Conservation (phyloP, 2,888 invertebrate genomes). For the Drosophila mulleri region DNA sequence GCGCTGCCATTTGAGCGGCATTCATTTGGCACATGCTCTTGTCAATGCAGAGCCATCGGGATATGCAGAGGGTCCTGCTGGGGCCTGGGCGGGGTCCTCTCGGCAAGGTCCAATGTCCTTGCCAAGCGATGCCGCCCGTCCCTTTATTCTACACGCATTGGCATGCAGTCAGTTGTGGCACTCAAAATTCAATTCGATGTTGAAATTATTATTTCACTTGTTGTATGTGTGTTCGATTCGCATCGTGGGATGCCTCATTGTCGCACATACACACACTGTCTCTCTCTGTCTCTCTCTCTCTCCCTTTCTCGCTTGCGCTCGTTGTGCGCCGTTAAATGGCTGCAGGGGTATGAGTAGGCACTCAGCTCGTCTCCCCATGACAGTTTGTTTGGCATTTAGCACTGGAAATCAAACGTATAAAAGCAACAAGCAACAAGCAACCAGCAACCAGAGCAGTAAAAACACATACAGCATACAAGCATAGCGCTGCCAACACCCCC, state of each 20-base stretch:
- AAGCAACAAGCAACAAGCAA: slow-evolving; percentile 75
- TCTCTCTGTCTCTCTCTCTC: not conserved
- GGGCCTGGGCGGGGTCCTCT: not conserved
- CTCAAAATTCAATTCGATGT: slow-evolving; percentile 74
- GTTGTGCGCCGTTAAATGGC: not conserved
- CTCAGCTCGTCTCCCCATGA: slow-evolving; percentile 65
- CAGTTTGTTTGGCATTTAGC: slow-evolving; percentile 74
- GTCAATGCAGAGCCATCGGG: slow-evolving; percentile 39
- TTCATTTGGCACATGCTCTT: slow-evolving; percentile 68
- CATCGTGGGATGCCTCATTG: slow-evolving; percentile 36
- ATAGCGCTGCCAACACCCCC: not conserved
- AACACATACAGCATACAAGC: slow-evolving; percentile 30
- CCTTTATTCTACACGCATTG: slow-evolving; percentile 57
- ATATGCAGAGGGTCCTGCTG: slow-evolving; percentile 4
- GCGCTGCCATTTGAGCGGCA: slow-evolving; percentile 66
- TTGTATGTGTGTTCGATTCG: slow-evolving; percentile 46
- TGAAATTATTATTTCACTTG: slow-evolving; percentile 77
- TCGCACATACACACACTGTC: slow-evolving; percentile 19
- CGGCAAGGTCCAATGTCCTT: slow-evolving; percentile 5
- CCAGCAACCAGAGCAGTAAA: slow-evolving; percentile 58
- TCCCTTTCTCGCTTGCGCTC: too few species aligned
- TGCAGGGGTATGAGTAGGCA: slow-evolving; percentile 44
- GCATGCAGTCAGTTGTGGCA: slow-evolving; percentile 55
- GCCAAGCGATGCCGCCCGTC: slow-evolving; percentile 13
- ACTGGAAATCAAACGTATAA: slow-evolving; percentile 75